Conservation (phyloP, 2,113 vertebrate species). For the Platichthys stellatus region DNA sequence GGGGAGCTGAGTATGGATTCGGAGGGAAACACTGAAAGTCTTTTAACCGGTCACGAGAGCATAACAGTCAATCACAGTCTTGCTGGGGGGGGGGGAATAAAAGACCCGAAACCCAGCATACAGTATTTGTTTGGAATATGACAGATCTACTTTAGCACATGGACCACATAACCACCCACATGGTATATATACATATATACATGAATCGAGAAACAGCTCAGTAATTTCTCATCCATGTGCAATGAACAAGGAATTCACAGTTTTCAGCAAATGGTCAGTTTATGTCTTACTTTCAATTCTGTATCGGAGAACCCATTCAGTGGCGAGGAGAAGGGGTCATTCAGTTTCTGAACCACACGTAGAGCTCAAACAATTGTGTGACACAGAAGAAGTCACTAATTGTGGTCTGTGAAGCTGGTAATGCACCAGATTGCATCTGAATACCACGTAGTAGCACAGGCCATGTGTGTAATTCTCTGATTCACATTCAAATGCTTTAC, state of each 20-base stretch:
- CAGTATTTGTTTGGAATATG: too few species aligned
- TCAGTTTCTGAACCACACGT: too few species aligned
- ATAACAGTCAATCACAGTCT: constrained; percentile 6
- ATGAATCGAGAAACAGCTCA: background rate
- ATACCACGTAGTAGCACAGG: too few species aligned
- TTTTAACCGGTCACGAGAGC: background rate
- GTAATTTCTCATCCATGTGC: background rate
- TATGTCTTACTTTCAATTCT: constrained; percentile 19
- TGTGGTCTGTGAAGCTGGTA: too few species aligned
- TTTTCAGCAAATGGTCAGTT: constrained; percentile 25
- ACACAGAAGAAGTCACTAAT: too few species aligned
- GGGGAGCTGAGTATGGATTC: background rate
- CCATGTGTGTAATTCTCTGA: background rate
- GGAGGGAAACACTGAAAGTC: background rate
- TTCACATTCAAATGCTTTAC: background rate
- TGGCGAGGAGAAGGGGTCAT: too few species aligned
- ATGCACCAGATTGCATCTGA: too few species aligned
- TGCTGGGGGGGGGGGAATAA: background rate
- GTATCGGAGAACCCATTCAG: background rate
- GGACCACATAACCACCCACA: background rate
- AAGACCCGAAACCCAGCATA: background rate
- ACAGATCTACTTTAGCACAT: background rate
- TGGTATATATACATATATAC: background rate
- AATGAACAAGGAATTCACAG: constrained; percentile 19
- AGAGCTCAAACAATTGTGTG: too few species aligned